These are phyloP conservation scores for Larimichthys polyactis DNA, from an alignment of 2,113 vertebrate genomes.

Conservation along the genomic window DNA sequence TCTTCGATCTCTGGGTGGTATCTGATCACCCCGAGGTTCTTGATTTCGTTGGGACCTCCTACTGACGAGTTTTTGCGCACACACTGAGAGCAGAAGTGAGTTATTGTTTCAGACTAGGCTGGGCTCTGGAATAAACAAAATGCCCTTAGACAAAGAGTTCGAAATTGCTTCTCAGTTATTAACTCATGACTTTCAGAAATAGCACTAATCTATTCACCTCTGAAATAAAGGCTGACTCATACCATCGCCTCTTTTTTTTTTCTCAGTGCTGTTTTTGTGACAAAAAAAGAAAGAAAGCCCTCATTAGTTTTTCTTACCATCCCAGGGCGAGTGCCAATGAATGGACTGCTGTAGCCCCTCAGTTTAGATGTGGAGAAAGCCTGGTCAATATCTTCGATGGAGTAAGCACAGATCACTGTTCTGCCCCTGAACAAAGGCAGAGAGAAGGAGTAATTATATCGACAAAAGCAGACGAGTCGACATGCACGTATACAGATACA, in stretches of 20 bases:
- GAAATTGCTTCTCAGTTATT: constrained; percentile 32
- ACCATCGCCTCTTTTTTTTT: not conserved
- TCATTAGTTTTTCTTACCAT: constrained; percentile 68
- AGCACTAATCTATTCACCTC: constrained; percentile 6
- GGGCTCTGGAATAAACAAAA: constrained; percentile 18
- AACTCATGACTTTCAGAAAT: constrained; percentile 12
- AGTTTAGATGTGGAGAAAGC: constrained; percentile 84
- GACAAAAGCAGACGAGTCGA: not conserved
- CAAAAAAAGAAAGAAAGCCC: not conserved
- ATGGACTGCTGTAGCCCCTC: constrained; percentile 81
- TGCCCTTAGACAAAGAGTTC: constrained; percentile 17
- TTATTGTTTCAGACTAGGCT: not conserved
- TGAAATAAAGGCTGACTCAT: constrained; percentile 28
- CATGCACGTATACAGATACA: not conserved
- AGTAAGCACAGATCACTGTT: constrained; percentile 86
- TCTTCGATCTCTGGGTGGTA: constrained; percentile 87
- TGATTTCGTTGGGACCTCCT: constrained; percentile 71
- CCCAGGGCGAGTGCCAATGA: constrained; percentile 77
- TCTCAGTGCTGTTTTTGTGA: not conserved
- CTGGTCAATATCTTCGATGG: constrained; percentile 84
- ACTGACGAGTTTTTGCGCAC: constrained; percentile 72
- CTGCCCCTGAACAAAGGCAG: constrained; percentile 77
- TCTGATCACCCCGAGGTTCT: constrained; percentile 80
- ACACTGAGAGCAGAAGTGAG: constrained; percentile 71
- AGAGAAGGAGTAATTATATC: constrained; percentile 16